These are phyloP conservation scores for Galeopsomyia nigrocyanea DNA, from an alignment of 2,888 invertebrate genomes.

Conservation along the genomic window DNA sequence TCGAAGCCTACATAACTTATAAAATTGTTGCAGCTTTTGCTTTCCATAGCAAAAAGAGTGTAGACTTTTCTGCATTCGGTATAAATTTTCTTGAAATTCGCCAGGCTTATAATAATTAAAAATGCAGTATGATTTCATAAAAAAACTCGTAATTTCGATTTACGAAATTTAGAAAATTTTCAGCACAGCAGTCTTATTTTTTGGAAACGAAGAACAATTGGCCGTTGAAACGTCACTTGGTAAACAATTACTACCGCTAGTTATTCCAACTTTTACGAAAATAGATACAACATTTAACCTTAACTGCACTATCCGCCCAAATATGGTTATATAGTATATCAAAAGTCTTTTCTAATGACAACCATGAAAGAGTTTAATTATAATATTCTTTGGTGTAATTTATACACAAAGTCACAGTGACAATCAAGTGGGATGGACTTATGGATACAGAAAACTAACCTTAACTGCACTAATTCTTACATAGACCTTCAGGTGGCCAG, in stretches of 20 bases:
- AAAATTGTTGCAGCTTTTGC: conserved; percentile 67
- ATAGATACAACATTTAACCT: not conserved
- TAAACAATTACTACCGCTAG: conserved; percentile 33
- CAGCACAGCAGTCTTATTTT: conserved; percentile 13
- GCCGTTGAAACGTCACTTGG: conserved; percentile 45
- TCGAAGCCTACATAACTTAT: conserved; percentile 69
- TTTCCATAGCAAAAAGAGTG: conserved; percentile 58
- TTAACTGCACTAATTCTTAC: conserved; percentile 32
- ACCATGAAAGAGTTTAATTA: conserved; percentile 27
- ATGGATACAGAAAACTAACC: conserved; percentile 37
- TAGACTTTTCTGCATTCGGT: conserved; percentile 49
- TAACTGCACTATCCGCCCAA: not conserved
- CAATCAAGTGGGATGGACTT: conserved; percentile 25
- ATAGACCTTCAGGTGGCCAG: conserved; percentile 40
- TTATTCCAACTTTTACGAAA: not conserved
- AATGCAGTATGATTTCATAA: conserved; percentile 2
- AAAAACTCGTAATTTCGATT: conserved; percentile 18
- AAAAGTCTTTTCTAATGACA: not conserved
- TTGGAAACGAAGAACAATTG: conserved; percentile 25
- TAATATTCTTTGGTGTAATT: conserved; percentile 30
- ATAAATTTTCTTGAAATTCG: conserved; percentile 46
- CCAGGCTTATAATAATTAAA: conserved; percentile 38
- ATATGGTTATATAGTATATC: not conserved
- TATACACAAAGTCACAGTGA: conserved; percentile 39
- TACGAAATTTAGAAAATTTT: too few species aligned